phyloP scores from a whole-genome alignment of 2,888 invertebrate species.

The Therioaphis trifolii region DNA sequence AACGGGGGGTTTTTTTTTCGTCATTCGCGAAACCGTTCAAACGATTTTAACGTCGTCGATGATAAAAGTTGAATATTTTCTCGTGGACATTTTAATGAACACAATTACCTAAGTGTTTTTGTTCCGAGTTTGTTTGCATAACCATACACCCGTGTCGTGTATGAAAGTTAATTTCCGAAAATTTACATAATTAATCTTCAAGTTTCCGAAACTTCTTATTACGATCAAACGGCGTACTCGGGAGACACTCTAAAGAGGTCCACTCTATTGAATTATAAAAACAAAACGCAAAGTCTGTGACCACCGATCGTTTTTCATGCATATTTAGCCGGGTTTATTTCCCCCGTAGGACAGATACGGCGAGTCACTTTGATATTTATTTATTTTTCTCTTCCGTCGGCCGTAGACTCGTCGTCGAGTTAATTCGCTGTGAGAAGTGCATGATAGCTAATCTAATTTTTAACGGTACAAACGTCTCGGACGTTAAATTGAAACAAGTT shows the following conservation, averaged over 20 bases:
- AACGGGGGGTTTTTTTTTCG: too few species aligned
- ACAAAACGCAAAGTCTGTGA: too few species aligned
- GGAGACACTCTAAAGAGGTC: background rate
- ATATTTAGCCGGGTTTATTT: too few species aligned
- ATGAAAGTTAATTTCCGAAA: too few species aligned
- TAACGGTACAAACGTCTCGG: too few species aligned
- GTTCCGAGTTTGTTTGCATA: background rate
- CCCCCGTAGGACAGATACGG: background rate
- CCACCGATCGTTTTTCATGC: too few species aligned
- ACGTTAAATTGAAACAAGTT: too few species aligned
- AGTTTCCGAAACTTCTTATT: conserved; percentile 23
- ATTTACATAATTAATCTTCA: conserved; percentile 26
- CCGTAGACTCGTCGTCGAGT: background rate
- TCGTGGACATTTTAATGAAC: background rate
- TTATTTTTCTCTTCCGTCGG: background rate
- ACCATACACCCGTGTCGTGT: background rate
- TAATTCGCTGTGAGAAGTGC: background rate
- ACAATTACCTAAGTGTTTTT: background rate
- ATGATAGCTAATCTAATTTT: too few species aligned
- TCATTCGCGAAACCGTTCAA: background rate
- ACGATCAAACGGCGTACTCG: background rate
- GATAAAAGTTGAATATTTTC: conserved; percentile 10
- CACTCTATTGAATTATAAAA: background rate
- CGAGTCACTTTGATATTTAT: background rate
- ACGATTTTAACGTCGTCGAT: background rate